Evolutionary conservation across 2,113 vertebrate species (phyloP).

Genomic region (Chaetodon auriga): DNA sequence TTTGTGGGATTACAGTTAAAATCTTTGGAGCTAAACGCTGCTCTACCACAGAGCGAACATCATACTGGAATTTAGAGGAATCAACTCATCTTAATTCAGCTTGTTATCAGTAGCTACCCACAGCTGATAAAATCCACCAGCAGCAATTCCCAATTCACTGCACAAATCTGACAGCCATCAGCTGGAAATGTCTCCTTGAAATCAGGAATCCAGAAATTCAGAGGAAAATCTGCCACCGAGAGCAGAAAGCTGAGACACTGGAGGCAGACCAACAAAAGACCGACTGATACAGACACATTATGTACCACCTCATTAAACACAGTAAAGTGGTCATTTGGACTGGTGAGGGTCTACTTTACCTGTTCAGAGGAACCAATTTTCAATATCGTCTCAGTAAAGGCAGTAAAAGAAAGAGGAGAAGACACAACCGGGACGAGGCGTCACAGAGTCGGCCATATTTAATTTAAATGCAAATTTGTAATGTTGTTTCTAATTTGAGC

Average conservation of each 20-base stretch:
- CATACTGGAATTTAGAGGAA: no score
- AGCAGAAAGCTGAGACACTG: no score
- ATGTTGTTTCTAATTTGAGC: background rate
- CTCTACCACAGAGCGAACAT: no score
- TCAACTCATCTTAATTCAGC: background rate
- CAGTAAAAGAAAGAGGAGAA: background rate
- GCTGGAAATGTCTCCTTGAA: background rate
- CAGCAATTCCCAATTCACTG: no score
- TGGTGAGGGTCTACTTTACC: background rate
- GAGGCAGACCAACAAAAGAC: background rate
- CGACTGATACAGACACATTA: background rate
- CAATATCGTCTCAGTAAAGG: background rate
- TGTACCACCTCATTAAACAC: background rate
- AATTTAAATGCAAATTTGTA: conserved; percentile 27
- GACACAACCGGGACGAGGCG: background rate
- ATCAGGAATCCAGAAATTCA: background rate
- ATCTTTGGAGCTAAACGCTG: no score
- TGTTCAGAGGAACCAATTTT: no score
- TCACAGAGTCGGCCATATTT: conserved; percentile 1
- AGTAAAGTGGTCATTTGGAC: background rate
- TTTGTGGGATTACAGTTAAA: no score
- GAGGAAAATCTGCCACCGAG: no score
- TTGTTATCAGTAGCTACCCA: background rate
- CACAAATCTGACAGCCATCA: no score
- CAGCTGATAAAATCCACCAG: background rate